Base-by-base conservation (phyloP, 1,140 invertebrate species). In the Microplitis mediator region DNA sequence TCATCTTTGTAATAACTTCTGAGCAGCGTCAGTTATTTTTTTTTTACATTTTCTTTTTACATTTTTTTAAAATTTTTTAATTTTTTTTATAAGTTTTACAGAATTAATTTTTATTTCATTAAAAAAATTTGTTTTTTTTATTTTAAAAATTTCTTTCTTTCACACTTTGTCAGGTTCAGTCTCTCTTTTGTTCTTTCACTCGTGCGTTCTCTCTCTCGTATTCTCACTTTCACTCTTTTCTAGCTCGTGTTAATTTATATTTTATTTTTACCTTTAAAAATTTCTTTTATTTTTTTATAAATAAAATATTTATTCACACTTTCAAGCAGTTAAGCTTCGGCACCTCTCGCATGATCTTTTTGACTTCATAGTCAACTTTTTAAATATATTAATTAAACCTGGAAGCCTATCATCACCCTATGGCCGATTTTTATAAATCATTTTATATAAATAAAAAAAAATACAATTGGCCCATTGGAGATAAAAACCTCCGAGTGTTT, bases 241-340 rank as follows among this genome's bases (percentile, higher is more conserved):
- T 69, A 54, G 52, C 52, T 16, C 52, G 52, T 16, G 13, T 32
- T 16, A 31, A 62, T n/a, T 16, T 9, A 1, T 2, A 23, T 23
- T 23, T 23, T 23, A 23, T 23, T 23, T 23, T 23, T 23, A 23
- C 23, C 23, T 62, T 62, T 62, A 16, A 52, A 32, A 50, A 66
- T 52, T 81, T 80, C 6, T 45, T 5, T 77, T 81, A 75, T 84
- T 39, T 65, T 65, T 32, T 63, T 50, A 3, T 45, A 16, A 45
- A n/a, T 86, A 84, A 87, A 86, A 86, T 85, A 83, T 80, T 85
- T 84, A 84, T 85, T 82, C 83, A 86, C 81, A 84, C 80, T 82
- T 78, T 82, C 80, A 81, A 82, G 80, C 72, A 78, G 81, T 80
- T 72, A 80, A 77, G 74, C 84, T 50, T 78, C 76, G 74, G 77